These are phyloP conservation scores for Falco punctatus DNA, from an alignment of 2,113 vertebrate species.

Conservation along the genomic window DNA sequence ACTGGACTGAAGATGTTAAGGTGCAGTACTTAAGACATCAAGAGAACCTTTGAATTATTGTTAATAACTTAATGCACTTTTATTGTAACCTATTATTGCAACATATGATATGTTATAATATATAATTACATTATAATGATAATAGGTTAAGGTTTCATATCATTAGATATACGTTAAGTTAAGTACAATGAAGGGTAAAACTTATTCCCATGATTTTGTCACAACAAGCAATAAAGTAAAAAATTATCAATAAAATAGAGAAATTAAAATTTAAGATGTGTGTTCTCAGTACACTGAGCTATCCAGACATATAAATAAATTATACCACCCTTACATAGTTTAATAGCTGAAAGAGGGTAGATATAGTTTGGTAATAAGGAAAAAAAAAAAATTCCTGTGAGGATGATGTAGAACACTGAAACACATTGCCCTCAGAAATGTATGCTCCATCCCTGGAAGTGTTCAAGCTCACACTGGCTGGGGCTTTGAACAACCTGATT, in stretches of 20 bases:
- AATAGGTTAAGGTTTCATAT: neutral
- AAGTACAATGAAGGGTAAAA: neutral
- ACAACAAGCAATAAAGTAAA: neutral
- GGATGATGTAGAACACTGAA: neutral
- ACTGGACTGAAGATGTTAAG: conserved; percentile 18
- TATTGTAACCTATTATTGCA: no score
- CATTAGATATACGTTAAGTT: accelerated
- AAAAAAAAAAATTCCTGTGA: no score
- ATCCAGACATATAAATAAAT: neutral
- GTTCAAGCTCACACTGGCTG: neutral
- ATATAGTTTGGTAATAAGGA: neutral
- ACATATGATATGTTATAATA: neutral
- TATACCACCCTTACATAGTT: neutral
- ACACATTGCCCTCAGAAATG: neutral
- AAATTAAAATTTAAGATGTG: neutral
- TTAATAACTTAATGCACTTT: no score
- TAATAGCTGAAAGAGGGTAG: neutral
- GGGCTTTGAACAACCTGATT: neutral
- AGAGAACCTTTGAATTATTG: neutral
- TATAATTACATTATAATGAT: neutral
- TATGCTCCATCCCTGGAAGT: neutral
- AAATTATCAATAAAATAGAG: neutral
- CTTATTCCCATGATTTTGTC: neutral
- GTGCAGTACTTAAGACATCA: neutral
- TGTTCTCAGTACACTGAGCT: neutral